Evolutionary conservation across 2,113 vertebrate genomes (phyloP).

Genomic region (Octodon degus): DNA sequence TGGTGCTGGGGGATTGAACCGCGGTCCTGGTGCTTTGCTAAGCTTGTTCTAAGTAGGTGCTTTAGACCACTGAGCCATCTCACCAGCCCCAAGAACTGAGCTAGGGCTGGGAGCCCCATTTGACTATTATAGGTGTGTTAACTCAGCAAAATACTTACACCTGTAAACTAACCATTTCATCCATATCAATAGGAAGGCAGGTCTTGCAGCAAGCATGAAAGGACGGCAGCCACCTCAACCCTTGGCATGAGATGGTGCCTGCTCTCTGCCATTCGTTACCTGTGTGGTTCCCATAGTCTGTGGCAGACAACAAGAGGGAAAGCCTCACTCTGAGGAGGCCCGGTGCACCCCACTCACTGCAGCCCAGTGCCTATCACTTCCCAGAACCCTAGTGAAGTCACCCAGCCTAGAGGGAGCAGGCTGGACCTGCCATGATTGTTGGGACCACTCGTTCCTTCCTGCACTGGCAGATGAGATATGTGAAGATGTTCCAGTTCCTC

Average conservation of each 20-base stretch:
- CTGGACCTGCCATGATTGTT: background rate
- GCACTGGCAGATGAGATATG: background rate
- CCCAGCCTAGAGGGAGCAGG: background rate
- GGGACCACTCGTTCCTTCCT: background rate
- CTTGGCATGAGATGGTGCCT: background rate
- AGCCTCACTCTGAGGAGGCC: background rate
- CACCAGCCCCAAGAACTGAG: too few species aligned
- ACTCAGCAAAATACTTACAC: too few species aligned
- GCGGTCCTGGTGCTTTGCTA: too few species aligned
- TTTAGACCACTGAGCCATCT: too few species aligned
- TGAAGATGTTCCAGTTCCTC: background rate
- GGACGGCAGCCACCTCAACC: accelerated
- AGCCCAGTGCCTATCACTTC: background rate
- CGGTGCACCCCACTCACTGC: background rate
- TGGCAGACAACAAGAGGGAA: too few species aligned
- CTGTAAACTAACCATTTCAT: background rate
- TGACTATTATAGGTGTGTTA: too few species aligned
- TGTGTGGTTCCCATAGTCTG: background rate
- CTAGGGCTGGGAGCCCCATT: too few species aligned
- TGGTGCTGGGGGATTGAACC: too few species aligned
- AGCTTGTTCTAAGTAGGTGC: too few species aligned
- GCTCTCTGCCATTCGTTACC: background rate
- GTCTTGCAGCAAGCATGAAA: background rate
- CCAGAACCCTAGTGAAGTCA: background rate
- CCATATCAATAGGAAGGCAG: background rate